These are phyloP conservation scores for Copsychus sechellarum DNA, from an alignment of 2,113 vertebrate species.

Conservation along the genomic window DNA sequence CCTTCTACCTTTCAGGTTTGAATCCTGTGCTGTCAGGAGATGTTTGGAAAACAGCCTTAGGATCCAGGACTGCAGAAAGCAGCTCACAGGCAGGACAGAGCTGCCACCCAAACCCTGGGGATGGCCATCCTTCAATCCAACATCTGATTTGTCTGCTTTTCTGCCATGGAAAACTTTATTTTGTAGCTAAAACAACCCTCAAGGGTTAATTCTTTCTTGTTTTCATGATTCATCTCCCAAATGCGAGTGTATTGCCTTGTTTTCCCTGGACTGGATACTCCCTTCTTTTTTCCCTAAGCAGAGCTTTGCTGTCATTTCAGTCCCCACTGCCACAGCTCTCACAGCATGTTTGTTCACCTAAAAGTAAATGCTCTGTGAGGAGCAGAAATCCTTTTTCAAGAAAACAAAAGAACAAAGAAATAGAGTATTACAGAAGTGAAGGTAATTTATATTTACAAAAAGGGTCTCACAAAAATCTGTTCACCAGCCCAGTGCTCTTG, in stretches of 20 bases:
- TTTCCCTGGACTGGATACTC: neutral
- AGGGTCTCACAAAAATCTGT: neutral
- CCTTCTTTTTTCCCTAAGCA: neutral
- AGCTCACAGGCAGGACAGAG: neutral
- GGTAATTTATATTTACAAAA: neutral
- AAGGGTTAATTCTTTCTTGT: neutral
- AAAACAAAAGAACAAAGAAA: neutral
- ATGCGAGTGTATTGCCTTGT: neutral
- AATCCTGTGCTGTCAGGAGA: neutral
- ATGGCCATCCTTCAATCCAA: neutral
- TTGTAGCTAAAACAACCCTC: neutral
- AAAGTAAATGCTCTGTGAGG: neutral
- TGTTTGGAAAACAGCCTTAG: neutral
- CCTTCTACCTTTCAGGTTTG: neutral
- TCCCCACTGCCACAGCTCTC: rapidly evolving
- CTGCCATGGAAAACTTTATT: neutral
- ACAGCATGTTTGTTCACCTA: neutral
- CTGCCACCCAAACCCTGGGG: neutral
- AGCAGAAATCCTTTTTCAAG: neutral
- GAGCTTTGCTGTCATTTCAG: neutral
- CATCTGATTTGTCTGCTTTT: neutral
- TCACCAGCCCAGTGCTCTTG: neutral
- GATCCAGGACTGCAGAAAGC: neutral
- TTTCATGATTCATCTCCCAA: neutral
- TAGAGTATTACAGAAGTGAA: neutral